Percentiles rank a stretch among this genome's conserved stretches.
Evolutionary conservation across 2,888 invertebrate genomes (phyloP).

Genomic region (Zhuqinia jingwanae): DNA sequence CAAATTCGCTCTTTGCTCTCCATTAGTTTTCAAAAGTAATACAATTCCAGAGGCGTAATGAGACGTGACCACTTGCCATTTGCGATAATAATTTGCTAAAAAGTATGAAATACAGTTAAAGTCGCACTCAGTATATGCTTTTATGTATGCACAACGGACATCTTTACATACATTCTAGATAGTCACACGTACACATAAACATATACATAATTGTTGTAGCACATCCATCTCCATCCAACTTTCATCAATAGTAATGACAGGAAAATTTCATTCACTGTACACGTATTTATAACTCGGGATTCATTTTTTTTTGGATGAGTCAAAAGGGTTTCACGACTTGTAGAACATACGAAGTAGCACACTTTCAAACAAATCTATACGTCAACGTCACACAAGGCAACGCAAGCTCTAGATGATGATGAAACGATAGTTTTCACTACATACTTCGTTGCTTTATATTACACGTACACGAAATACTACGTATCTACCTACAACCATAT

Average conservation of each 20-base stretch:
- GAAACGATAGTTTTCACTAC: no score
- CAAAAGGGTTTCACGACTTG: background rate
- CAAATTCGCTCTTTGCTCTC: constrained; percentile 18
- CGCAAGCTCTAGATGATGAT: no score
- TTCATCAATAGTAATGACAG: constrained; percentile 16
- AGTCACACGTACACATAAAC: background rate
- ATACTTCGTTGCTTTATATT: no score
- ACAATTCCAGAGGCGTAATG: constrained; percentile 36
- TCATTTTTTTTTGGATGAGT: background rate
- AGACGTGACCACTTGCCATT: constrained; percentile 52
- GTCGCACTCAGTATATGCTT: no score
- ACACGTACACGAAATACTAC: no score
- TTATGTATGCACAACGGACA: no score
- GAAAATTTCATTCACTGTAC: background rate
- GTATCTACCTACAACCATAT: no score
- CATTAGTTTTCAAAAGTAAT: constrained; percentile 57
- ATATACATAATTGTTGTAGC: background rate
- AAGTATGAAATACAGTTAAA: constrained; percentile 12
- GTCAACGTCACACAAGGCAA: no score
- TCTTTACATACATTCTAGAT: no score
- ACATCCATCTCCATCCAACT: background rate
- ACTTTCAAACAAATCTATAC: no score
- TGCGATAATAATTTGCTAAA: constrained; percentile 34
- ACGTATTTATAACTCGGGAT: background rate
- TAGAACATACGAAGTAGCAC: no score